Evolutionary conservation across 2,797 vertebrate genomes (phyloP), one percentile per base, ranked within the genome.

Genomic region (Vireo griseus): DNA sequence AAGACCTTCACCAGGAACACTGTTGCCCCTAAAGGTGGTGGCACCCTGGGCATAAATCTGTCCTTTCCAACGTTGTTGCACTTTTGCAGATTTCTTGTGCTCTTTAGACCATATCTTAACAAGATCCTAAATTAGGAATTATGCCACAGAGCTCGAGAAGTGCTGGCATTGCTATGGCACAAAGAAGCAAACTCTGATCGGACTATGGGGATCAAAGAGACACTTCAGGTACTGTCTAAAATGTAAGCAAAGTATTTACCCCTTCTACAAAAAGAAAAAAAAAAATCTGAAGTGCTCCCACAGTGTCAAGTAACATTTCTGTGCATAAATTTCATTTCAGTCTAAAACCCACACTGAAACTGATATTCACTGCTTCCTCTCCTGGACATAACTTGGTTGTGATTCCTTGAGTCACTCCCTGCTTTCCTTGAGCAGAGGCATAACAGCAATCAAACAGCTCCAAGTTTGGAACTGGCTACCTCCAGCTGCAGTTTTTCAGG

Each of bases 401-500:
- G 63, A 57, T 69, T 73, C 52, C 51, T 33, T 79, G 58, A 65
- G 57, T 52, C 48, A 12, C 12, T 42, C 13, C 19, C 24, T 68
- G 42, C 9, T 91, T 59, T 52, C 65, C 67, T n/a, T 21, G 14
- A 24, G 26, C 65, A 57, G 6, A 45, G 50, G 14, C 13, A 11
- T 0, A n/a, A 9, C 2, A 79, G 44, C 8, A 72, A 45, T 6
- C 17, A 39, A 18, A 65, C 4, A 3, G 28, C 48, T 50, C 47
- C 1, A 4, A 47, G 11, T 39, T 14, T 61, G 35, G 50, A 48
- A 11, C 0, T 1, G 52, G 31, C 16, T 16, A 4, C 21, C n/a
- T 76, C 10, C 68, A 67, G 65, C 26, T 66, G 29, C n/a, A 88
- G 16, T 12, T 69, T 16, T 39, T 21, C 29, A 83, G 19, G 6